Conservation (phyloP, 2,797 vertebrate species). For the Glyptemys insculpta region DNA sequence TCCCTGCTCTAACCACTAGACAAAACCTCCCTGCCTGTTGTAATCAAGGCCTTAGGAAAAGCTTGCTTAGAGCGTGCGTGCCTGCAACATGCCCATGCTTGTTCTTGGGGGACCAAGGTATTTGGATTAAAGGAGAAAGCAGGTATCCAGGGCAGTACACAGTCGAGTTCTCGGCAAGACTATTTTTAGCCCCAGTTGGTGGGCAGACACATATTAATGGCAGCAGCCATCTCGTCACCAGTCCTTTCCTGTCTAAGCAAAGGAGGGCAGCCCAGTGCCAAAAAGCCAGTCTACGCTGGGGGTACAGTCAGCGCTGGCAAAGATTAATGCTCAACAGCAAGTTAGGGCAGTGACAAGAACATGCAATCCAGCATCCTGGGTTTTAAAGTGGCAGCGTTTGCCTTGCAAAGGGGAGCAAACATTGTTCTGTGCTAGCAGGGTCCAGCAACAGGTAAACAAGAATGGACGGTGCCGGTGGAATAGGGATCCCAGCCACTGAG, state of each 20-base stretch:
- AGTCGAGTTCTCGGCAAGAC: background rate
- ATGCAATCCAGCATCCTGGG: fast-evolving
- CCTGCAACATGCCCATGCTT: fast-evolving
- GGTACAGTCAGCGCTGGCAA: fast-evolving
- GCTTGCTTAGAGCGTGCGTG: fast-evolving
- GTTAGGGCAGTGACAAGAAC: background rate
- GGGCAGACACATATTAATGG: constrained; percentile 44
- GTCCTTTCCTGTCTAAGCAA: background rate
- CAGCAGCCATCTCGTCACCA: background rate
- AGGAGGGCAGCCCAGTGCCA: background rate
- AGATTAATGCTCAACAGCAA: background rate
- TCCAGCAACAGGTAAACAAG: fast-evolving
- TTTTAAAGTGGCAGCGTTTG: background rate
- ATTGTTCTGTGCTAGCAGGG: fast-evolving
- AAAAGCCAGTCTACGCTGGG: background rate
- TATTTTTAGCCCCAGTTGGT: constrained; percentile 35
- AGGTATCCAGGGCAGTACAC: fast-evolving
- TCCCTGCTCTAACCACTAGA: background rate
- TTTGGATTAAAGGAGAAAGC: background rate
- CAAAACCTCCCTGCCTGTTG: fast-evolving
- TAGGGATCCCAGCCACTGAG: background rate
- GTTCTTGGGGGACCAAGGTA: fast-evolving
- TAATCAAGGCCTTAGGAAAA: background rate
- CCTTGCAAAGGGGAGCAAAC: fast-evolving
- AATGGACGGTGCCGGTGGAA: fast-evolving